Evolutionary conservation across 2,113 vertebrate species (phyloP).

Genomic region (Laticauda laticaudata): DNA sequence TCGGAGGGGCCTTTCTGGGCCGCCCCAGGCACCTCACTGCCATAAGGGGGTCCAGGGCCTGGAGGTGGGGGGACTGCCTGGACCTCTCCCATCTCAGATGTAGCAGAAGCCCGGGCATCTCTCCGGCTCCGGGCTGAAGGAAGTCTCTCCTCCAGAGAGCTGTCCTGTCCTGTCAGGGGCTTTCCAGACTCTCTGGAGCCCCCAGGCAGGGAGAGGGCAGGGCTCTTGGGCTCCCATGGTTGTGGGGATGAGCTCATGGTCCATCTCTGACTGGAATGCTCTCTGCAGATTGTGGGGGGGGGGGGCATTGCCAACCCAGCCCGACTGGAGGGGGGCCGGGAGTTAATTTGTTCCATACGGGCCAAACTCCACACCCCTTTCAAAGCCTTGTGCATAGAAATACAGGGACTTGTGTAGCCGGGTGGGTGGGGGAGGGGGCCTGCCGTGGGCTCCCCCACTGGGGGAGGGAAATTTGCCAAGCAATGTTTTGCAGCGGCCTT

Average conservation of each 20-base stretch:
- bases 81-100: neutral
- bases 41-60: neutral
- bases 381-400: neutral
- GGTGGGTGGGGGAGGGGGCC: neutral
- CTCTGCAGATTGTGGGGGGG: neutral
- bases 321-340: neutral
- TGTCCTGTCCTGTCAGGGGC: neutral
- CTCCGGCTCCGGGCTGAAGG: neutral
- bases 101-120: fast-evolving
- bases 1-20: neutral
- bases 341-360: neutral
- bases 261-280: neutral
- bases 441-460: neutral
- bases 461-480: neutral
- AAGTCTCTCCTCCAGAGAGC: neutral
- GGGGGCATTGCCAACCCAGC: neutral
- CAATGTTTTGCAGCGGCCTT: neutral
- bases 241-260: neutral
- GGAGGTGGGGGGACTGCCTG: neutral
- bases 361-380: neutral
- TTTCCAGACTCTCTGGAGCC: neutral
- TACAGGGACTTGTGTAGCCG: neutral
- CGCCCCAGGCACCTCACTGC: neutral
- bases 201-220: neutral
- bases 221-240: neutral